Evolutionary conservation across 2,888 invertebrate species (phyloP).

Genomic region (Melieria omissa): DNA sequence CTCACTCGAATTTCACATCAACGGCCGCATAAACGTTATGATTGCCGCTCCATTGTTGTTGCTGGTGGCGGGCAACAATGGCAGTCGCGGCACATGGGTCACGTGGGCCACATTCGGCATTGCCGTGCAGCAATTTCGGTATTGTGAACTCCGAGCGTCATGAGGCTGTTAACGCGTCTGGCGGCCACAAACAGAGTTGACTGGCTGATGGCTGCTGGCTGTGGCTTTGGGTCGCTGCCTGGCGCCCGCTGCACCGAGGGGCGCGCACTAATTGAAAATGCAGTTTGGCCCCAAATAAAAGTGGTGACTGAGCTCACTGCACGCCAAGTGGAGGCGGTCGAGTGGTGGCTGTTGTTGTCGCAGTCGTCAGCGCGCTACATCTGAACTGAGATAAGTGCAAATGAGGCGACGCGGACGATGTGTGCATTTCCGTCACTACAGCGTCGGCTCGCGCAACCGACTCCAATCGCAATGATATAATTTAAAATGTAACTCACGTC

Average conservation of each 20-base stretch:
- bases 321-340: no score
- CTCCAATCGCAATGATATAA: constrained; percentile 1
- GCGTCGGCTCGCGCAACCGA: no score
- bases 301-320: background rate
- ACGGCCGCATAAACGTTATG: constrained; percentile 1
- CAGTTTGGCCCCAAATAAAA: constrained; percentile 28
- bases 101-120: constrained; percentile 2
- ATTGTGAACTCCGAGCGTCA: background rate
- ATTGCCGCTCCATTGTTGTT: background rate
- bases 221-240: background rate
- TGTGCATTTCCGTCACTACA: no score
- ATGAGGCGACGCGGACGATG: no score
- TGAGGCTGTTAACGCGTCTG: no score
- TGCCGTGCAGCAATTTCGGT: background rate
- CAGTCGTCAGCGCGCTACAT: no score
- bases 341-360: no score
- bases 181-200: no score
- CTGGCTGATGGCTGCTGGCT: background rate
- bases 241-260: constrained; percentile 32
- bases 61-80: background rate
- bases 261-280: constrained; percentile 35
- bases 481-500: constrained; percentile 8
- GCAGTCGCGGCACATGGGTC: background rate
- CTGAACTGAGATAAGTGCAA: no score
- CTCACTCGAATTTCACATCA: constrained; percentile 8